Conservation (phyloP, 1,140 invertebrate genomes). For the Pseudomyrmex pallidus region DNA sequence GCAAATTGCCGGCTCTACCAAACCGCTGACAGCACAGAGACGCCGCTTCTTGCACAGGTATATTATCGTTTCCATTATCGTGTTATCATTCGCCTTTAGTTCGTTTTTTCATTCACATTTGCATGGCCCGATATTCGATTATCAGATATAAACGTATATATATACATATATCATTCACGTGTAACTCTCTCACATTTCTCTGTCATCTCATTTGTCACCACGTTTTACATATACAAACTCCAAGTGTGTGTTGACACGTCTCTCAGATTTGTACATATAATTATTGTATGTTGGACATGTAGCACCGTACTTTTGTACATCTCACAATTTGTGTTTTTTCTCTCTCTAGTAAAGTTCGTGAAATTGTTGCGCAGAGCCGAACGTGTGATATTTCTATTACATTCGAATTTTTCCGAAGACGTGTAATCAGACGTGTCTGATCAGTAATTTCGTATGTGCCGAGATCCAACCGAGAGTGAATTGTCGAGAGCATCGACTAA, state of each 20-base stretch:
- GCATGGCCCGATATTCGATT: slow-evolving; percentile 66
- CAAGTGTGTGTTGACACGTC: slow-evolving; percentile 19
- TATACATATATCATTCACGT: too few species aligned
- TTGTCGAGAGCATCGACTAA: slow-evolving; percentile 23
- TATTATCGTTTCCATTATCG: slow-evolving; percentile 78
- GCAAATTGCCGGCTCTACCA: slow-evolving; percentile 85
- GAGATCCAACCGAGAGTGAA: too few species aligned
- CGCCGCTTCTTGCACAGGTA: slow-evolving; percentile 85
- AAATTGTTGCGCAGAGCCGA: too few species aligned
- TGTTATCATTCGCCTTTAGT: slow-evolving; percentile 69
- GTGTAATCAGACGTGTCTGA: not conserved
- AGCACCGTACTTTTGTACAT: too few species aligned
- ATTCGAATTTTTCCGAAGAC: too few species aligned
- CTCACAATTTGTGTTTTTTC: too few species aligned
- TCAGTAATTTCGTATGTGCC: not conserved
- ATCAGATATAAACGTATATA: slow-evolving; percentile 35
- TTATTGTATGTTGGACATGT: not conserved
- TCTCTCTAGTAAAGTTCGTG: too few species aligned
- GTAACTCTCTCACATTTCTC: slow-evolving; percentile 47
- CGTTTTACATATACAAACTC: slow-evolving; percentile 39
- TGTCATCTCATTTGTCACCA: slow-evolving; percentile 46
- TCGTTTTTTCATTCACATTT: slow-evolving; percentile 56
- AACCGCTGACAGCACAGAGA: slow-evolving; percentile 85
- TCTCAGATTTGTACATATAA: slow-evolving; percentile 48
- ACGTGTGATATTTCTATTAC: too few species aligned